Base-by-base conservation (phyloP, 30 jellyfish, hydroid and myxozoan species). In the Aurelia sp. region DNA sequence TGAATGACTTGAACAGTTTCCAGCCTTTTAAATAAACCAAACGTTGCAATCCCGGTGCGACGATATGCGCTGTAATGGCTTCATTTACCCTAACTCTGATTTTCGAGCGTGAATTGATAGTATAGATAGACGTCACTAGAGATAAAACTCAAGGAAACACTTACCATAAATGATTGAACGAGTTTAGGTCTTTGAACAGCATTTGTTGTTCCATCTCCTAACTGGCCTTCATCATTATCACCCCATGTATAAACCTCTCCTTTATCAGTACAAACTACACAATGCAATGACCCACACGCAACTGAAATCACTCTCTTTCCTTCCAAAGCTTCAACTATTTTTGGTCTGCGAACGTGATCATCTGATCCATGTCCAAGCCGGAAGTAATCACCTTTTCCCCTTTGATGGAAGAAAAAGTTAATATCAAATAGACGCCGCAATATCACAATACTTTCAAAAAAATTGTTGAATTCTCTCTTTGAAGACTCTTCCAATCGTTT, bases 221-320 rank as follows among this genome's bases (percentile, higher is more conserved):
- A 69, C 62, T 92, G 98, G 41, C 97, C 97, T 70, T 92, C 97
- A 75, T 87, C 97, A 83, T 92, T 92, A 64, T 92, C 97, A 48
- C 98, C 98, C 98, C 98, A 92, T 13, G 97, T 87, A 59, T 82
- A 92, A 19, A 92, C 92, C 40, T 87, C 97, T 8, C 98, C 98
- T 65, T 81, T 89, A 41, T 80, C 94, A 21, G 98, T 92, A 27
- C 95, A 79, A 17, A 79, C 98, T 33, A 92, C 96, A 60, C 98
- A 92, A 62, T 92, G 98, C 41, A 92, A 81, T 4, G 98, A 92
- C 18, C 98, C 98, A 73, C 96, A 86, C 16, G 93, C 85, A 4
- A 82, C 90, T 41, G 98, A 79, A 13, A 94, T 72, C n/a, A 92
- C 91, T 40, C 86, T 74, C 73, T 92, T 86, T 37, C 88, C 78